Evolutionary conservation across 2,797 vertebrate genomes (phyloP).

Genomic region (Cryptoprocta ferox): DNA sequence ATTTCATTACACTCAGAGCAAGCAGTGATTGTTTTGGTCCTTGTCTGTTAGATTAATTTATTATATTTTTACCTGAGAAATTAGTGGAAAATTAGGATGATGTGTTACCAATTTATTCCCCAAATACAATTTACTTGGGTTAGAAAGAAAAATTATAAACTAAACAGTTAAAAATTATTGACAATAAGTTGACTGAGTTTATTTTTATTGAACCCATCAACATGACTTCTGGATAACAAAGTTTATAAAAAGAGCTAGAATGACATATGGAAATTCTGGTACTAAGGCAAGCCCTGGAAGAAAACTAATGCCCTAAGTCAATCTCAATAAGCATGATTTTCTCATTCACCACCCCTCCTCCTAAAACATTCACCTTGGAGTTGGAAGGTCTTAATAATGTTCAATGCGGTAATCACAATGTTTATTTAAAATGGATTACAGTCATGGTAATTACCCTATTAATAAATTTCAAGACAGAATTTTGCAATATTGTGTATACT

Average conservation of each 20-base stretch:
- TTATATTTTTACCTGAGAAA: constrained; percentile 43
- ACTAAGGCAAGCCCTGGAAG: not conserved
- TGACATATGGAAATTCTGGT: not conserved
- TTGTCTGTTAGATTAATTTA: constrained; percentile 39
- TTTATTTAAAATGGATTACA: constrained; percentile 21
- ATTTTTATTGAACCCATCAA: not conserved
- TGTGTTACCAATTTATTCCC: constrained; percentile 15
- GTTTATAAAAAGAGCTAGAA: constrained; percentile 18
- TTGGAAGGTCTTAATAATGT: constrained; percentile 25
- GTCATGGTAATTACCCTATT: constrained; percentile 29
- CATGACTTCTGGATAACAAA: not conserved
- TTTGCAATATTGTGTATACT: not conserved
- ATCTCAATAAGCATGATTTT: not conserved
- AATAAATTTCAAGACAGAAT: constrained; percentile 37
- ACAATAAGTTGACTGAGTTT: not conserved
- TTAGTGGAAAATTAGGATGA: not conserved
- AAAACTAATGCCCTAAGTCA: not conserved
- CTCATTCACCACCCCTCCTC: not conserved
- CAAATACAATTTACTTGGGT: not conserved
- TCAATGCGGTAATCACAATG: constrained; percentile 14
- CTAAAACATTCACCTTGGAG: not conserved
- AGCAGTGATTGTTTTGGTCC: not conserved
- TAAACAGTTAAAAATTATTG: not conserved
- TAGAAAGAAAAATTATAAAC: constrained; percentile 40
- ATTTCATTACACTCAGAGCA: constrained; percentile 49